Conservation (phyloP, 2,797 vertebrate species). For the Myripristis murdjan region DNA sequence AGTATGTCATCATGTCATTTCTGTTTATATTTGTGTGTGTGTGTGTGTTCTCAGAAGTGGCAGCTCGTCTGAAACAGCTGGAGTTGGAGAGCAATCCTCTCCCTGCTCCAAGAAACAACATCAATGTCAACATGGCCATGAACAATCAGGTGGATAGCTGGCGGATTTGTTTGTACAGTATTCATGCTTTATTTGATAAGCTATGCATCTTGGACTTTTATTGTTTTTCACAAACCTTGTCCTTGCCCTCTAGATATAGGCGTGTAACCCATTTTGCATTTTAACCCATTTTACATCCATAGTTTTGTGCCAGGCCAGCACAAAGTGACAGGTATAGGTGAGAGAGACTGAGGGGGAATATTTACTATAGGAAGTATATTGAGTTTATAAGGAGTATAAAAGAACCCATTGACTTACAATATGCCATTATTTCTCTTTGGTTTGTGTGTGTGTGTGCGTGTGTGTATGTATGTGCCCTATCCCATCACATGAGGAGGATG, state of each 20-base stretch:
- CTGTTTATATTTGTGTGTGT: neutral
- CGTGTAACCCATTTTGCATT: neutral
- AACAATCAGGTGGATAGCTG: slow-evolving; percentile 91
- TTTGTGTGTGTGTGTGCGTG: slow-evolving; percentile 9
- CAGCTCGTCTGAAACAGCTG: slow-evolving; percentile 90
- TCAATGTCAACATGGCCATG: slow-evolving; percentile 90
- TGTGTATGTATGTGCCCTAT: neutral
- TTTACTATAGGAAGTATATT: too few species aligned
- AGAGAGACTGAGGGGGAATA: too few species aligned
- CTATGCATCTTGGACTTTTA: too few species aligned
- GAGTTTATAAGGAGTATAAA: too few species aligned
- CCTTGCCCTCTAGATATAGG: neutral
- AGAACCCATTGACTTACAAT: too few species aligned
- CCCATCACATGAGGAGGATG: slow-evolving; percentile 86
- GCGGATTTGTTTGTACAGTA: neutral
- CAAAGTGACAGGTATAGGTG: too few species aligned
- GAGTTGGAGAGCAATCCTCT: slow-evolving; percentile 81
- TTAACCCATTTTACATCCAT: too few species aligned
- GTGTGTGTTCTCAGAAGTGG: slow-evolving; percentile 73
- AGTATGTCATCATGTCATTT: neutral
- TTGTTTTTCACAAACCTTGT: neutral
- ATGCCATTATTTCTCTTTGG: too few species aligned
- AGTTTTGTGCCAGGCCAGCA: too few species aligned
- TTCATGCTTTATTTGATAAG: neutral
- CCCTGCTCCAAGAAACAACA: slow-evolving; percentile 69